Percentiles rank a stretch among this genome's conserved stretches.
Evolutionary conservation across 2,888 invertebrate species (phyloP).

Genomic region (Smittia sp.): DNA sequence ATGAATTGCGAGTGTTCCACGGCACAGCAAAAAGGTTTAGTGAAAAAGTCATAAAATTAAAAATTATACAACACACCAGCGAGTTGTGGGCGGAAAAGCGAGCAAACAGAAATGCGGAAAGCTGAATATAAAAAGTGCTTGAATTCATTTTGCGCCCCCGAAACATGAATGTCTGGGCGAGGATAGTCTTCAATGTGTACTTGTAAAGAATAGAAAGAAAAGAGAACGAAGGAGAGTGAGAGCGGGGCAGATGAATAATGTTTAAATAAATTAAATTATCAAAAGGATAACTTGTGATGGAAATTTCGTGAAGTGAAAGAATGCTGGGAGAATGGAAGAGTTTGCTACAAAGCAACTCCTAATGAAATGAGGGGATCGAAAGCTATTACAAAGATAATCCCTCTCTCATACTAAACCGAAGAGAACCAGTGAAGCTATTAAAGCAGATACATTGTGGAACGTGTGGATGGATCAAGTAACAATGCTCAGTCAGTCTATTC

Average conservation of each 20-base stretch:
- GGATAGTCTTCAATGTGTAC: neutral
- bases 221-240: neutral
- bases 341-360: neutral
- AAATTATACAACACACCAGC: constrained; percentile 23
- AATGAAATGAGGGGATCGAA: neutral
- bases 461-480: neutral
- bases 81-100: neutral
- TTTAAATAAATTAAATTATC: constrained; percentile 40
- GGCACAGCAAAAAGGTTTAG: neutral
- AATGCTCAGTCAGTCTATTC: neutral
- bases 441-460: neutral
- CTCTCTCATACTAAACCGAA: neutral
- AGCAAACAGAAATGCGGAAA: constrained; percentile 18
- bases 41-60: constrained; percentile 31
- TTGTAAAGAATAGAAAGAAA: constrained; percentile 12
- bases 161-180: constrained; percentile 12
- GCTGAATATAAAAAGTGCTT: constrained; percentile 15
- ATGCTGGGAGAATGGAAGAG: neutral
- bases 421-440: neutral
- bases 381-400: constrained; percentile 2
- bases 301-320: constrained; percentile 9
- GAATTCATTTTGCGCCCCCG: constrained; percentile 1
- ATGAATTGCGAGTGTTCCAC: neutral
- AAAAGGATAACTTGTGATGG: constrained; percentile 23
- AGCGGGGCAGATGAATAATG: constrained; percentile 25